These are phyloP conservation scores for Esox lucius DNA, from an alignment of 2,797 vertebrate species.

Conservation along the genomic window DNA sequence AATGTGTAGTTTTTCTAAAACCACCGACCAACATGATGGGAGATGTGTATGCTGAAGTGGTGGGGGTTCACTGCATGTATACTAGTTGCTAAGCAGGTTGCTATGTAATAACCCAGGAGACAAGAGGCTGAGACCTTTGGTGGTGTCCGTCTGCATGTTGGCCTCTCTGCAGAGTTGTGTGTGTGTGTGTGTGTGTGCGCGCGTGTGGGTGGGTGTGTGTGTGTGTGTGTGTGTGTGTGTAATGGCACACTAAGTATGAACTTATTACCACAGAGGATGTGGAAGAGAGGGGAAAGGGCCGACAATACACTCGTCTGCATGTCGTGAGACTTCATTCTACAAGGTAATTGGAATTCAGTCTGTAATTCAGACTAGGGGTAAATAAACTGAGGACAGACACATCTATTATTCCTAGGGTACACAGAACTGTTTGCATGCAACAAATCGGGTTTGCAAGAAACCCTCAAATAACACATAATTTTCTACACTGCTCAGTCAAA, in stretches of 20 bases:
- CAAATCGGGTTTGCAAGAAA: background rate
- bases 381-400: constrained; percentile 50
- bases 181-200: constrained; percentile 19
- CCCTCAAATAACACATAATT: constrained; percentile 14
- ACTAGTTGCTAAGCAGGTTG: constrained; percentile 57
- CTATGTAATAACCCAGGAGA: constrained; percentile 39
- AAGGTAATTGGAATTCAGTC: constrained; percentile 31
- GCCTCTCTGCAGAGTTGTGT: background rate
- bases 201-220: constrained; percentile 28
- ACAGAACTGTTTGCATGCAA: constrained; percentile 8
- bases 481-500: background rate
- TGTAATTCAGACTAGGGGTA: constrained; percentile 52
- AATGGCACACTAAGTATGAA: constrained; percentile 60
- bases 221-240: constrained; percentile 39
- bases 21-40: constrained; percentile 56
- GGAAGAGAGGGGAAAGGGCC: constrained; percentile 59
- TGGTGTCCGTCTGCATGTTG: constrained; percentile 26
- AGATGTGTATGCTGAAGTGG: constrained; percentile 24
- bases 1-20: constrained; percentile 68
- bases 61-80: constrained; percentile 51
- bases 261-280: constrained; percentile 74
- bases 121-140: constrained; percentile 28
- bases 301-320: constrained; percentile 59
- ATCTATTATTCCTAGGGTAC: constrained; percentile 19
- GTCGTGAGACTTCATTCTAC: constrained; percentile 41